phyloP scores from a whole-genome alignment of 2,797 vertebrate genomes.

The Bovichtus diacanthus region DNA sequence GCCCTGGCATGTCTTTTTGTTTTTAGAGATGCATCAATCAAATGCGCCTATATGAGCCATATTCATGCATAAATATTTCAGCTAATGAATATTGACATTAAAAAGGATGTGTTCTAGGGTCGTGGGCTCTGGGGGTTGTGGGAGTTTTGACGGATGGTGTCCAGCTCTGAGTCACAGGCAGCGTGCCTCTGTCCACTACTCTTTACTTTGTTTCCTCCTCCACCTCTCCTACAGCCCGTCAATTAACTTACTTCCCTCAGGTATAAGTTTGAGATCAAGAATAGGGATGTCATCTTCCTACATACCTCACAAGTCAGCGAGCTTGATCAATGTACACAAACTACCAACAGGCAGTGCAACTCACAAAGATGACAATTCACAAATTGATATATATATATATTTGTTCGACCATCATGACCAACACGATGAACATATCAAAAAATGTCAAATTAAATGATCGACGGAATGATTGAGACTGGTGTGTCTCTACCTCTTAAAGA shows the following conservation, averaged over 20 bases:
- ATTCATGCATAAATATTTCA: constrained; percentile 98
- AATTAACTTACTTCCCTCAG: neutral
- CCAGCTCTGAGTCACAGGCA: constrained; percentile 81
- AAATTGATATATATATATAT: neutral
- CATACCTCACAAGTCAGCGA: neutral
- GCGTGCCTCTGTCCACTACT: constrained; percentile 58
- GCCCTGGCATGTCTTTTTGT: constrained; percentile 95
- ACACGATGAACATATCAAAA: too few relatives aligned
- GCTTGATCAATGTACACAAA: neutral
- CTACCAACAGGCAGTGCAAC: neutral
- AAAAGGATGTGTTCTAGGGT: constrained; percentile 77
- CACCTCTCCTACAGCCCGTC: neutral
- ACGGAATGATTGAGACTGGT: too few relatives aligned
- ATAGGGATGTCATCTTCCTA: too few relatives aligned
- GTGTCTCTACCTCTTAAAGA: neutral
- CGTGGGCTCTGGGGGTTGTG: constrained; percentile 72
- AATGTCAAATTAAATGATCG: too few relatives aligned
- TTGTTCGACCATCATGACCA: neutral
- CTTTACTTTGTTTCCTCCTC: constrained; percentile 2
- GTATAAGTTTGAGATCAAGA: neutral
- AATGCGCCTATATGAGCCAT: constrained; percentile 90
- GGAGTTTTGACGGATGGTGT: constrained; percentile 89
- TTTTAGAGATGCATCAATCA: constrained; percentile 98
- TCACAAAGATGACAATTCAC: neutral
- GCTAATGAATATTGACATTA: constrained; percentile 92